These are phyloP conservation scores for Salvator merianae DNA, from an alignment of 2,113 vertebrate genomes.

Conservation along the genomic window DNA sequence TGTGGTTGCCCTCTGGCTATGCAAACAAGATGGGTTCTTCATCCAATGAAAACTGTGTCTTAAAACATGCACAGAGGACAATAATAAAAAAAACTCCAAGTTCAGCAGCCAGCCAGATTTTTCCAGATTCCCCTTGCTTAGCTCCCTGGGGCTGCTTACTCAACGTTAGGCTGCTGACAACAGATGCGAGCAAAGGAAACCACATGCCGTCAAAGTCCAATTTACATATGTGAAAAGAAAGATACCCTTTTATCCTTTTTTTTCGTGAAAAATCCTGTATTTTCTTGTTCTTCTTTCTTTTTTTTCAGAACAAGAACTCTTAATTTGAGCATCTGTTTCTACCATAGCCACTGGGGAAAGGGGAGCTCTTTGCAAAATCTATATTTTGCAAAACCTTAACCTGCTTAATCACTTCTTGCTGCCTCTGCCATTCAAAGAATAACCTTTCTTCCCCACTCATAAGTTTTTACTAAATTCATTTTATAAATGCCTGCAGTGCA, in stretches of 20 bases:
- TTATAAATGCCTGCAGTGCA: constrained; percentile 6
- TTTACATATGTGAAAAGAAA: neutral
- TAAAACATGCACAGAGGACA: too few species aligned
- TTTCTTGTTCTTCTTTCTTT: neutral
- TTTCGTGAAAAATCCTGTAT: neutral
- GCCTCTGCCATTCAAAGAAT: neutral
- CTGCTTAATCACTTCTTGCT: neutral
- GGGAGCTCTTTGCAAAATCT: too few species aligned
- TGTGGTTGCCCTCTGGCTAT: too few species aligned
- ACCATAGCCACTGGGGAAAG: too few species aligned
- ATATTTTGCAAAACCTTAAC: neutral
- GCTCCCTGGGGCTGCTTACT: too few species aligned
- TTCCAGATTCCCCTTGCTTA: too few species aligned
- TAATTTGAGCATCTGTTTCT: neutral
- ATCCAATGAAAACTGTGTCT: too few species aligned
- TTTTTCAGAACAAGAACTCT: neutral
- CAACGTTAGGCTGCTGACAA: too few species aligned
- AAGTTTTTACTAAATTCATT: constrained; percentile 9
- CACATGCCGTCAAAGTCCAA: neutral
- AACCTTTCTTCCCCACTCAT: neutral
- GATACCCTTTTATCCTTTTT: neutral
- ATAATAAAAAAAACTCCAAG: neutral
- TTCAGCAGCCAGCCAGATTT: too few species aligned
- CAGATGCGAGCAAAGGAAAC: neutral
- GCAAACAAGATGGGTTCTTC: too few species aligned